Evolutionary conservation across 2,888 invertebrate species (phyloP).

Genomic region (Helleia helle): DNA sequence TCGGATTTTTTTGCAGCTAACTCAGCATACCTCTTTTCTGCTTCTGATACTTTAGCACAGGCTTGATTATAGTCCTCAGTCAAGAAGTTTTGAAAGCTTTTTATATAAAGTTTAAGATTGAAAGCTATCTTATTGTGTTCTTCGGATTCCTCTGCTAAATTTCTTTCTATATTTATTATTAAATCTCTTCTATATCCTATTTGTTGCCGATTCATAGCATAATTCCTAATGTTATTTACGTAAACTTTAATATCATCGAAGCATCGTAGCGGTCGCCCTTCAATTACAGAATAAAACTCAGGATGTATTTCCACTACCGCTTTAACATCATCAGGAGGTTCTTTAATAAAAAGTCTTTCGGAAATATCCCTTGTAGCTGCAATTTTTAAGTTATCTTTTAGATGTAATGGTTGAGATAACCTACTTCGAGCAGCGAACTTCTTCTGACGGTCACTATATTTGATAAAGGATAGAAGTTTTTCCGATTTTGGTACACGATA

Average conservation of each 20-base stretch:
- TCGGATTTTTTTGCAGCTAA: slow-evolving; percentile 46
- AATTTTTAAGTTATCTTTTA: slow-evolving; percentile 55
- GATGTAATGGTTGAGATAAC: slow-evolving; percentile 41
- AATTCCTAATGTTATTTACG: slow-evolving; percentile 63
- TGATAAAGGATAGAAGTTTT: slow-evolving; percentile 58
- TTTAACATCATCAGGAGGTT: slow-evolving; percentile 67
- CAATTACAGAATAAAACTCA: slow-evolving; percentile 76
- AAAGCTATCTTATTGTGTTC: slow-evolving; percentile 40
- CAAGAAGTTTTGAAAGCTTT: slow-evolving; percentile 57
- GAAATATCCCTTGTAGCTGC: slow-evolving; percentile 69
- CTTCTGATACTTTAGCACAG: slow-evolving; percentile 41
- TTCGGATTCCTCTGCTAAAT: slow-evolving; percentile 40
- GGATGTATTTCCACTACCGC: slow-evolving; percentile 78
- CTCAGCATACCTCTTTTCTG: slow-evolving; percentile 46
- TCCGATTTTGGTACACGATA: slow-evolving; percentile 55
- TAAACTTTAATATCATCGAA: slow-evolving; percentile 75
- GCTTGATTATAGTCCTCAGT: slow-evolving; percentile 65
- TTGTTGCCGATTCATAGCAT: slow-evolving; percentile 65
- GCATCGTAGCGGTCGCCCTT: slow-evolving; percentile 74
- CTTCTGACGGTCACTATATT: slow-evolving; percentile 56
- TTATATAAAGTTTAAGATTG: slow-evolving; percentile 50
- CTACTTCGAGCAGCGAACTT: slow-evolving; percentile 38
- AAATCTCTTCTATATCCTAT: slow-evolving; percentile 60
- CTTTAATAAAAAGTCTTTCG: slow-evolving; percentile 70
- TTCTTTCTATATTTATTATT: slow-evolving; percentile 49